phyloP scores from a whole-genome alignment of 1,140 invertebrate genomes.

The roundworm (Caenorhabditis elegans) region DNA sequence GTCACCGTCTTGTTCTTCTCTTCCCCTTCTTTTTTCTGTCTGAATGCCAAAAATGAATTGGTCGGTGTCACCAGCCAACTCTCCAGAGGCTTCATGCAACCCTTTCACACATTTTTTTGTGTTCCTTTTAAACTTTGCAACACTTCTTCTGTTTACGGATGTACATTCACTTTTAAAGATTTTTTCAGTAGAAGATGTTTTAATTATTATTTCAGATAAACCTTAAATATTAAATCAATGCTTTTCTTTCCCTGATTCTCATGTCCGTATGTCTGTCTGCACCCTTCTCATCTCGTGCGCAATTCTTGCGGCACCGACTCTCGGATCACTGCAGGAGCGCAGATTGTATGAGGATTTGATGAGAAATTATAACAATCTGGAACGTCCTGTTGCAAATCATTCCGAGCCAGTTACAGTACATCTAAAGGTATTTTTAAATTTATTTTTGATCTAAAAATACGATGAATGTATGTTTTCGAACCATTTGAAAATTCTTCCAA shows the following conservation, averaged over 20 bases:
- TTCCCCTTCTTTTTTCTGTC: background rate
- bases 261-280: slow-evolving; percentile 29
- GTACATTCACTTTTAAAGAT: too few relatives aligned
- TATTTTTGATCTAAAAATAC: too few relatives aligned
- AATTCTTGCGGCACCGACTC: background rate
- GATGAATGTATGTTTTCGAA: too few relatives aligned
- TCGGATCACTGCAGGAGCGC: slow-evolving; percentile 50
- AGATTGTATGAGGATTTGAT: slow-evolving; percentile 58
- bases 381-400: slow-evolving; percentile 84
- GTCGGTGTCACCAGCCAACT: background rate
- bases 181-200: too few relatives aligned
- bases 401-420: slow-evolving; percentile 62
- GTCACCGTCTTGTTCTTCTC: background rate
- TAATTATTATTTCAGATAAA: background rate
- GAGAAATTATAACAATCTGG: slow-evolving; percentile 84
- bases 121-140: background rate
- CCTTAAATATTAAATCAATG: background rate
- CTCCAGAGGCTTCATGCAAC: background rate
- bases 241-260: background rate
- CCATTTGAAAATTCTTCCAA: too few relatives aligned
- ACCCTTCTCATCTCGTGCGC: slow-evolving; percentile 2
- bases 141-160: background rate
- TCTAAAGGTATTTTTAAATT: slow-evolving; percentile 54
- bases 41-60: background rate
- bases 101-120: slow-evolving; percentile 3